phyloP scores from a whole-genome alignment of 2,113 vertebrate species.

The Mobula birostris region DNA sequence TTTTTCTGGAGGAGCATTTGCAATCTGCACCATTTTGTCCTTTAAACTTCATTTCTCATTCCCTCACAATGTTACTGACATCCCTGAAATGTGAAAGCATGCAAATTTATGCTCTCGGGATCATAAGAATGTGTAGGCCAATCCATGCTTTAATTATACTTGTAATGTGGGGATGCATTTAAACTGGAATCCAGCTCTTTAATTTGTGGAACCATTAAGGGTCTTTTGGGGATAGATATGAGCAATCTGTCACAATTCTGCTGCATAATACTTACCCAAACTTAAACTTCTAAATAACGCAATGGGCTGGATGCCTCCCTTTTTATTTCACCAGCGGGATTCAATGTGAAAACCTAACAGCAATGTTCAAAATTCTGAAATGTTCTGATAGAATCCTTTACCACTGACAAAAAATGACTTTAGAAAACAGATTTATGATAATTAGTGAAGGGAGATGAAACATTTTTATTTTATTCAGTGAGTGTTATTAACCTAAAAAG shows the following conservation, averaged over 20 bases:
- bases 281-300: background rate
- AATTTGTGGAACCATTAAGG: constrained; percentile 14
- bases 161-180: background rate
- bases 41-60: background rate
- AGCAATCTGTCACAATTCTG: background rate
- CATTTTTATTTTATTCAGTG: background rate
- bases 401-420: background rate
- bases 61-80: background rate
- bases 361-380: background rate
- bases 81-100: background rate
- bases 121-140: background rate
- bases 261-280: background rate
- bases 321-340: background rate
- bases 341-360: background rate
- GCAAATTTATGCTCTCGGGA: background rate
- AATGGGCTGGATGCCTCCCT: background rate
- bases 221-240: background rate
- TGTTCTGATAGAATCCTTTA: background rate
- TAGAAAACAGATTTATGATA: background rate
- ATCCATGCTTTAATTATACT: background rate
- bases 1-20: background rate
- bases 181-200: background rate
- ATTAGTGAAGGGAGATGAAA: background rate
- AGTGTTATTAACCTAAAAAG: background rate
- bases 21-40: background rate